Percentiles rank a stretch among this genome's conserved stretches.
phyloP scores from a whole-genome alignment of 2,113 vertebrate species.

The Galeopterus variegatus region DNA sequence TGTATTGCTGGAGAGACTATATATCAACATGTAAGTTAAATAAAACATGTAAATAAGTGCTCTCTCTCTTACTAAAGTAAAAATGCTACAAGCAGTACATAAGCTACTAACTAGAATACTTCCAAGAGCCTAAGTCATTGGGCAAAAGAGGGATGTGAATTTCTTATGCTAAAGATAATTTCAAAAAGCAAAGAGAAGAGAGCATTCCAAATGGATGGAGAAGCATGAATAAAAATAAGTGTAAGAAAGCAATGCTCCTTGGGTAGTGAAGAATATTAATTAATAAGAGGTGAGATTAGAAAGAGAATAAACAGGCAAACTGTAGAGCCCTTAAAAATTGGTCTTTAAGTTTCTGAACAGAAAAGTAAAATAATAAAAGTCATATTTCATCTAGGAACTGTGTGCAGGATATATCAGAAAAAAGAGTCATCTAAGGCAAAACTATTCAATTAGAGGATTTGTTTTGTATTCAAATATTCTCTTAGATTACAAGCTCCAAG shows the following conservation, averaged over 20 bases:
- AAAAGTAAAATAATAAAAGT: background rate
- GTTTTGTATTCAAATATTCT: background rate
- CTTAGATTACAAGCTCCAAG: background rate
- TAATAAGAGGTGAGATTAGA: background rate
- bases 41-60: background rate
- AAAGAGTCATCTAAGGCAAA: background rate
- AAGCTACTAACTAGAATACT: background rate
- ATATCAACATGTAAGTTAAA: background rate
- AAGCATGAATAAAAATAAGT: background rate
- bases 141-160: background rate
- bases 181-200: background rate
- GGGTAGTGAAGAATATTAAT: background rate
- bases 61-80: background rate
- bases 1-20: background rate
- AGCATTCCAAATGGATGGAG: background rate
- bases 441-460: background rate
- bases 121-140: conserved; percentile 1
- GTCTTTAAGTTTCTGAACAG: background rate
- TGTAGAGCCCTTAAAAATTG: background rate
- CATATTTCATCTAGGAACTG: conserved; percentile 34
- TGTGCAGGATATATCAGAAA: background rate
- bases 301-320: background rate
- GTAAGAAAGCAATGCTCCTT: background rate
- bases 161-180: conserved; percentile 18
- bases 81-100: background rate